These are phyloP conservation scores for Drosophila siamana DNA, from an alignment of 2,888 invertebrate genomes.

Conservation along the genomic window DNA sequence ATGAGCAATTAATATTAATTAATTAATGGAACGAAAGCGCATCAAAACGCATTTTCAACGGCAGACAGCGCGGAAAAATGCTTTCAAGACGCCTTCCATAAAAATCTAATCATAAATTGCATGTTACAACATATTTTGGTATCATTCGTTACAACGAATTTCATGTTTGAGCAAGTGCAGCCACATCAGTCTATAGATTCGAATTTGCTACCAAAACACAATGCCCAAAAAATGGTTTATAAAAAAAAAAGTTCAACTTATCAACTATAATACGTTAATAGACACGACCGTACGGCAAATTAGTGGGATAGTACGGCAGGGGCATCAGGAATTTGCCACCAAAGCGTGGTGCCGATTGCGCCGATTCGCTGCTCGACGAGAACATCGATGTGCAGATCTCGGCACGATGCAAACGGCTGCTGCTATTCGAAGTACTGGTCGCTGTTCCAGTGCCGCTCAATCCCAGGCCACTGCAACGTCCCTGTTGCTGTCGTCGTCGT, in stretches of 20 bases:
- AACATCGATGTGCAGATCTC: slow-evolving; percentile 84
- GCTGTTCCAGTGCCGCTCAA: slow-evolving; percentile 48
- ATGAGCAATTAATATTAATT: slow-evolving; percentile 31
- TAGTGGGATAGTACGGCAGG: slow-evolving; percentile 83
- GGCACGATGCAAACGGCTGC: slow-evolving; percentile 73
- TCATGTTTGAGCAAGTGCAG: slow-evolving; percentile 51
- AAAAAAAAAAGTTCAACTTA: slow-evolving; percentile 8
- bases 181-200: slow-evolving; percentile 69
- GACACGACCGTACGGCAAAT: slow-evolving; percentile 84
- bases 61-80: slow-evolving; percentile 33
- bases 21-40: slow-evolving; percentile 39
- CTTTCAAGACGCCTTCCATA: slow-evolving; percentile 57
- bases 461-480: slow-evolving; percentile 38
- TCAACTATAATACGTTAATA: slow-evolving; percentile 67
- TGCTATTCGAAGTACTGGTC: slow-evolving; percentile 70
- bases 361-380: slow-evolving; percentile 85
- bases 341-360: slow-evolving; percentile 83
- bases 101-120: slow-evolving; percentile 32
- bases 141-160: slow-evolving; percentile 59
- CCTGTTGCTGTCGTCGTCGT: slow-evolving; percentile 83
- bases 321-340: slow-evolving; percentile 84
- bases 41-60: slow-evolving; percentile 56
- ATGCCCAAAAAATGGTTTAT: slow-evolving; percentile 28
- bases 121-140: slow-evolving; percentile 54
- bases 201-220: slow-evolving; percentile 39